These are phyloP conservation scores for Phrynocephalus vlangalii DNA, from an alignment of 2,797 vertebrate genomes.

Conservation along the genomic window DNA sequence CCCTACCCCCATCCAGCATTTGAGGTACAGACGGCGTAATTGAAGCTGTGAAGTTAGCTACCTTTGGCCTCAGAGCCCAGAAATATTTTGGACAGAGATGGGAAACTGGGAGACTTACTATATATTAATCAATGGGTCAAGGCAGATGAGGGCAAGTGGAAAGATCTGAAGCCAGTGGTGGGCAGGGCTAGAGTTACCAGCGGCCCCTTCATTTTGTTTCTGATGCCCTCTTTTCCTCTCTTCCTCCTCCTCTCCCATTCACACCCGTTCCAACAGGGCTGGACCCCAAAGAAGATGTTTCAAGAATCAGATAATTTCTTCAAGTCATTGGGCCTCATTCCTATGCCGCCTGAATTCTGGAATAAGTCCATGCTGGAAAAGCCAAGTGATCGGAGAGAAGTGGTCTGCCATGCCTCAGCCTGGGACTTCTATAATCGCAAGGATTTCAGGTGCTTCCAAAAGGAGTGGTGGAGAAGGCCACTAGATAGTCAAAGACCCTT, in stretches of 20 bases:
- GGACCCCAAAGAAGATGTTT: constrained; percentile 92
- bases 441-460: constrained; percentile 87
- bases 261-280: constrained; percentile 79
- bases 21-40: not conserved
- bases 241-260: not conserved
- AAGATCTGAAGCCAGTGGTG: too few species aligned
- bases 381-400: constrained; percentile 83
- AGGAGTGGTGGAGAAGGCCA: not conserved
- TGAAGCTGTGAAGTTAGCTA: not conserved
- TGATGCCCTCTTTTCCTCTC: not conserved
- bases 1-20: not conserved
- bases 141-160: not conserved
- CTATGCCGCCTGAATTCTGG: constrained; percentile 90
- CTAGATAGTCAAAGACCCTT: not conserved
- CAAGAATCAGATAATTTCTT: constrained; percentile 91
- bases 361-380: constrained; percentile 91
- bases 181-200: too few species aligned
- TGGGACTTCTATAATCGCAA: constrained; percentile 97
- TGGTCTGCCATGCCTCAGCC: constrained; percentile 94
- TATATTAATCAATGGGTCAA: not conserved
- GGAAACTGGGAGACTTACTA: not conserved
- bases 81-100: not conserved
- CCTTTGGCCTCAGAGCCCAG: not conserved
- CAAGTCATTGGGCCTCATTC: constrained; percentile 87
- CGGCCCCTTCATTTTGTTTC: too few species aligned